Base-by-base conservation (phyloP, 2,888 invertebrate genomes). In the Lydus trimaculatus region DNA sequence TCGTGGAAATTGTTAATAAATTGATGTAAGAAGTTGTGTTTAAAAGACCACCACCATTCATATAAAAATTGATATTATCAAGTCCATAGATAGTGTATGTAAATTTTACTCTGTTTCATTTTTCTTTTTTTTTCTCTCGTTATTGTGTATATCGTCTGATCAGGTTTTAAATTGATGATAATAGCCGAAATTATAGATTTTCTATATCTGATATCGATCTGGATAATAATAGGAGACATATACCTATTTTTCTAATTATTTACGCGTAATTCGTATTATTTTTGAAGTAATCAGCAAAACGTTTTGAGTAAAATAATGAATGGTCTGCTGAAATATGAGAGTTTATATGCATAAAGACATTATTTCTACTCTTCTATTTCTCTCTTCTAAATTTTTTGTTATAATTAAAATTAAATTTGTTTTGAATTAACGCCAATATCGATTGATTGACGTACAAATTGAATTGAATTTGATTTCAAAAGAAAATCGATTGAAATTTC, bases 71-170 rank as follows among this genome's bases (percentile, higher is more conserved):
- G 20, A 7, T 48, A 48, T 20, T 11, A 52, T 52, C 52, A 52
- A 52, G 52, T 52, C 23, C 52, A 23, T 52, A 25, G 52, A 52
- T 52, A 52, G 52, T 52, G 52, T 52, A 52, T 52, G 52, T 52
- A 52, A 52, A 52, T 52, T 52, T 52, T 23, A 52, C n/a, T n/a
- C n/a, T n/a, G n/a, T n/a, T n/a, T n/a, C n/a, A n/a, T n/a, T n/a
- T n/a, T n/a, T n/a, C n/a, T n/a, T n/a, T n/a, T n/a, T n/a, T n/a
- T n/a, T n/a, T n/a, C n/a, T n/a, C n/a, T 52, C 20, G 52, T 52
- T 25, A n/a, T n/a, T n/a, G n/a, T 48, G 23, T 52, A 52, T 25
- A 25, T 52, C 1, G 23, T 52, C 48, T 52, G 13, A 52, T 25
- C 25, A 15, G 13, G 15, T 25, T 52, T 23, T 52, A 25, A 25